Evolutionary conservation across 2,888 invertebrate genomes (phyloP).

Genomic region (Cantharis nigra): DNA sequence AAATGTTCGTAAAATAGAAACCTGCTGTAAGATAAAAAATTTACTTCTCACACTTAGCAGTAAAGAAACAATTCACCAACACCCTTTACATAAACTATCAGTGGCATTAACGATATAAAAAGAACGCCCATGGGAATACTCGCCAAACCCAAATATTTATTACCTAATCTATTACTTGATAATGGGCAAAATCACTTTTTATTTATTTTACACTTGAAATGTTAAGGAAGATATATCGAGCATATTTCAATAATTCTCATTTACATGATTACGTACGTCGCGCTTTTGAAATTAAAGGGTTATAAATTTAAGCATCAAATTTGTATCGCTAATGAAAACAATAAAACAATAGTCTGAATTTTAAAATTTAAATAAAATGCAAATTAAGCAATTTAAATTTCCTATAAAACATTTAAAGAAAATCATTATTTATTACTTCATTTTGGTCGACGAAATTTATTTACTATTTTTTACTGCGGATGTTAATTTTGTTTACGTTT

Average conservation of each 20-base stretch:
- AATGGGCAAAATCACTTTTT: background rate
- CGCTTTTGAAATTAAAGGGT: background rate
- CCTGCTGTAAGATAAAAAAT: background rate
- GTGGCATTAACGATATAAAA: background rate
- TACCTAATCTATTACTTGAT: background rate
- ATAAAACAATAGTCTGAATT: background rate
- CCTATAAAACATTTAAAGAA: background rate
- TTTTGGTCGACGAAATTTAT: background rate
- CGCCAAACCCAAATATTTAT: constrained; percentile 1
- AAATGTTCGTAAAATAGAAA: background rate
- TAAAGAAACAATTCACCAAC: background rate
- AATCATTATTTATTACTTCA: background rate
- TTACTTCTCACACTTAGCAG: background rate
- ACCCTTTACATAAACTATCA: background rate
- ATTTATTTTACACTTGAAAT: background rate
- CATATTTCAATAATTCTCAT: background rate
- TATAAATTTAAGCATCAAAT: background rate
- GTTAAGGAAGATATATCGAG: background rate
- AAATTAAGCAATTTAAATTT: background rate
- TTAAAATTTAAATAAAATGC: background rate
- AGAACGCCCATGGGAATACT: background rate
- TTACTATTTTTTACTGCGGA: background rate
- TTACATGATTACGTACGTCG: background rate
- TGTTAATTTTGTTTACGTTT: background rate
- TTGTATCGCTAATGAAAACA: background rate